Base-by-base conservation (phyloP, 2,113 vertebrate species). In the Clarias macrocephalus region DNA sequence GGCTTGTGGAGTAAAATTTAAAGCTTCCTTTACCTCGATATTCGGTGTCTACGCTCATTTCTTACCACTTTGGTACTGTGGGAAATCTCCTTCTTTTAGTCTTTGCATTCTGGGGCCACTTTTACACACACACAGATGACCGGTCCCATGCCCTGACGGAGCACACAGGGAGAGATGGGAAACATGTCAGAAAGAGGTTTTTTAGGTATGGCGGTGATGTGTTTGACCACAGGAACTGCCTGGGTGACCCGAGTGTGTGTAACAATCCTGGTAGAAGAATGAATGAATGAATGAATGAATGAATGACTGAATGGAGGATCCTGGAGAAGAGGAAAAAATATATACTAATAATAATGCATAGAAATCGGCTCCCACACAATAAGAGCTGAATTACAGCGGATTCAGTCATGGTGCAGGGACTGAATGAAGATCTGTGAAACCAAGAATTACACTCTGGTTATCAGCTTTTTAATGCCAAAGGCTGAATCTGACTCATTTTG, bases 71-170 rank as follows among this genome's bases (percentile, higher is more conserved):
- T 80, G 80, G 88, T 88, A 85, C 92, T 93, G 92, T 93, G 92
- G 94, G 92, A 94, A 48, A 94, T 93, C 87, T 86, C 90, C 89
- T 88, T 87, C 79, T 75, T 77, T 84, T 88, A 89, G 91, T 89
- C 89, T 93, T 94, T 91, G 91, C 92, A 90, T 57, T 90, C 86
- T 88, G 2, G 90, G 79, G 80, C 86, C 91, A 93, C 93, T 94
- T 92, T 89, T 91, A 91, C 89, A 81, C 87, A 62, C 86, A 88
- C 88, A 89, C 90, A 90, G 86, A 90, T 90, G 87, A 85, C 79
- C 88, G 82, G 91, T 90, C 91, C 88, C 89, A 92, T 87, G 89
- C 85, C 89, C 90, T 83, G 83, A 60, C 84, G 87, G 86, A 88
- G 82, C 88, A 42, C 79, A 83, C 85, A 86, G 85, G 7, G 52